Evolutionary conservation across 2,113 vertebrate species (phyloP), one percentile per base, ranked within the genome.

Genomic region (Centrocercus urophasianus): DNA sequence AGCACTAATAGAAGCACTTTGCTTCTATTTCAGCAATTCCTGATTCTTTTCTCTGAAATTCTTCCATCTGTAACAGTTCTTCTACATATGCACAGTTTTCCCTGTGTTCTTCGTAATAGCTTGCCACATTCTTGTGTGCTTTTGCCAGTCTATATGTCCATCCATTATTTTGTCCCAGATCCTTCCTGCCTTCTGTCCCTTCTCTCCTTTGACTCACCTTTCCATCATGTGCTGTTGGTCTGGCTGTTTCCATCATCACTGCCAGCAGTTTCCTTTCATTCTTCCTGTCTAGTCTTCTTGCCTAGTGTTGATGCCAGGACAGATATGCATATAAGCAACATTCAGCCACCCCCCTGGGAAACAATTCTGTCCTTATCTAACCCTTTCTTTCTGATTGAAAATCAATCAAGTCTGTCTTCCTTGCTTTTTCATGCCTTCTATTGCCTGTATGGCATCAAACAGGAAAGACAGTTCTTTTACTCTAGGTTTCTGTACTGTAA

Each of bases 231-330:
- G 32, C 25, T 69, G 0, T 38, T 72, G 27, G 5, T 16, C 43
- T 81, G 61, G 3, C 57, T 5, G 1, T 10, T 6, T 16, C 64
- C 11, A 16, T 75, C 70, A 2, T 0, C 38, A 12, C 10, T n/a
- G 36, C 24, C 42, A 73, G 22, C 27, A 4, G 5, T 70, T 80
- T 76, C 54, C 7, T 21, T 80, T 17, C 13, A n/a, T 83, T 84
- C 25, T 66, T 17, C 15, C 36, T 48, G 0, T 47, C 19, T 12
- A 18, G 16, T 60, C 11, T 78, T 20, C 24, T 42, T 65, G 10
- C 5, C 38, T 16, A 3, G 2, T 54, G 40, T 48, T 48, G 17
- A 15, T 76, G 6, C 28, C 18, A 54, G 19, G 25, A 24, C 48
- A 10, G 36, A 27, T 27, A 78, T 30, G 57, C 17, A 8, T 28